Evolutionary conservation across 1,140 invertebrate species (phyloP).

Genomic region (Apis dorsata): DNA sequence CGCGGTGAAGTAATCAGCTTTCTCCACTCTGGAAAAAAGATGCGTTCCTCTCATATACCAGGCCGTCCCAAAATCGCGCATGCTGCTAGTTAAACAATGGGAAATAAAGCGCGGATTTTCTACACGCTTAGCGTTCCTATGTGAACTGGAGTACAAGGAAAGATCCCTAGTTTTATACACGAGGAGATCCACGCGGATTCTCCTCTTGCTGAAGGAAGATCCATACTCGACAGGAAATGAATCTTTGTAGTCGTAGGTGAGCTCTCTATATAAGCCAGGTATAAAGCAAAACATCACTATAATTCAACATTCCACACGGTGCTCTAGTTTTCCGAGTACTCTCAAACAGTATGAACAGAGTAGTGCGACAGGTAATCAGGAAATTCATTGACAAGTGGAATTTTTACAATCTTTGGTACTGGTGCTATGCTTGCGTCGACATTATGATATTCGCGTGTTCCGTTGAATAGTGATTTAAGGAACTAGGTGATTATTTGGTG

Average conservation of each 20-base stretch:
- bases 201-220: slow-evolving; percentile 12
- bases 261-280: slow-evolving; percentile 70
- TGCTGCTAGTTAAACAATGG: slow-evolving; percentile 67
- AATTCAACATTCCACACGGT: slow-evolving; percentile 69
- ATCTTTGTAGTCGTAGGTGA: slow-evolving; percentile 50
- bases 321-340: slow-evolving; percentile 49
- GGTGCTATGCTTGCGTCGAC: background rate
- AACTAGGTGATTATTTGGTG: background rate
- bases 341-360: slow-evolving; percentile 65
- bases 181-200: slow-evolving; percentile 16
- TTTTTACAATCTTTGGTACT: background rate
- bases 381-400: background rate
- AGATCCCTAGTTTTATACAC: background rate
- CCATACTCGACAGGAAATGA: slow-evolving; percentile 56
- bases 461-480: background rate
- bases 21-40: slow-evolving; percentile 61
- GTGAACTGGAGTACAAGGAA: slow-evolving; percentile 65
- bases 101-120: slow-evolving; percentile 74
- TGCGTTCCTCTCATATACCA: slow-evolving; percentile 22
- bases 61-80: slow-evolving; percentile 65
- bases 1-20: slow-evolving; percentile 77
- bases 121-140: slow-evolving; percentile 65
- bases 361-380: slow-evolving; percentile 73
- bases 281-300: slow-evolving; percentile 62
- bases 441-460: background rate